Evolutionary conservation across 2,888 invertebrate species (phyloP).

Genomic region (Helleia helle): DNA sequence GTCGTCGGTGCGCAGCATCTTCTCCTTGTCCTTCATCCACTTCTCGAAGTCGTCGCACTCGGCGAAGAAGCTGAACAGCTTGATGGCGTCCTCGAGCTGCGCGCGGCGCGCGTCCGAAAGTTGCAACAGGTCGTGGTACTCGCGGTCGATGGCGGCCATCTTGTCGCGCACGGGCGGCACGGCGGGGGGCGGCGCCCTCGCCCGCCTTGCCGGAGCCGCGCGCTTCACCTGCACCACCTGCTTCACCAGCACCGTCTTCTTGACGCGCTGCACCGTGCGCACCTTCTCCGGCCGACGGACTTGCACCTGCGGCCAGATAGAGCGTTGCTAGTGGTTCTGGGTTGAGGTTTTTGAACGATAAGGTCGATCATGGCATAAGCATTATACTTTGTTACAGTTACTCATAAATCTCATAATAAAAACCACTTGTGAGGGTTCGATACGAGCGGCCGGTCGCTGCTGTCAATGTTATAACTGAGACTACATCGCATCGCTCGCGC

Average conservation of each 20-base stretch:
- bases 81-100: conserved; percentile 92
- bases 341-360: too few species aligned
- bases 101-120: conserved; percentile 86
- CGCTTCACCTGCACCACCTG: conserved; percentile 87
- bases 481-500: not conserved
- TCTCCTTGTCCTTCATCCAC: conserved; percentile 97
- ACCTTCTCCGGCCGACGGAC: conserved; percentile 90
- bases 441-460: too few species aligned
- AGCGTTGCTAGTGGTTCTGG: too few species aligned
- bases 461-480: too few species aligned
- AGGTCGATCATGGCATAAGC: too few species aligned
- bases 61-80: conserved; percentile 93
- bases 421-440: too few species aligned
- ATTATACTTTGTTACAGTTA: too few species aligned
- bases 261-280: conserved; percentile 87
- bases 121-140: conserved; percentile 86
- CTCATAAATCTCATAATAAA: too few species aligned
- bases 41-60: conserved; percentile 98
- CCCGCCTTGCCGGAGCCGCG: conserved; percentile 37
- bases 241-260: conserved; percentile 90
- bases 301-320: conserved; percentile 83
- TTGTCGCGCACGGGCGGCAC: conserved; percentile 48
- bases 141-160: conserved; percentile 84
- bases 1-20: conserved; percentile 87
- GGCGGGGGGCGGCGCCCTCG: conserved; percentile 29